Percentiles rank a stretch among this genome's conserved stretches.
Conservation (phyloP, 2,113 vertebrate genomes). For the Psilopogon haemacephalus region DNA sequence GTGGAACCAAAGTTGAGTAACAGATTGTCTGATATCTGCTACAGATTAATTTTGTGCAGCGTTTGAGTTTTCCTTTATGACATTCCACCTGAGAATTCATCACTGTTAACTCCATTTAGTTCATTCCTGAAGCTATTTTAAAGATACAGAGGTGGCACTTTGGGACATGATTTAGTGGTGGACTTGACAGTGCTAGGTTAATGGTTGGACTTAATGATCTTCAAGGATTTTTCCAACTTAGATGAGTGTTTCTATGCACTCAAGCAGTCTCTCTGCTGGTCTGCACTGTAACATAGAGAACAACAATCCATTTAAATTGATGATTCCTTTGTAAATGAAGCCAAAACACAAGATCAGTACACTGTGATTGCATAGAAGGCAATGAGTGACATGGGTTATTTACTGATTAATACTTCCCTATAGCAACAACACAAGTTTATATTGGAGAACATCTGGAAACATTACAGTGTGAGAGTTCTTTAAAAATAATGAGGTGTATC, state of each 20-base stretch:
- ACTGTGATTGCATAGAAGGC: neutral
- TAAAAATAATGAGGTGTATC: constrained; percentile 61
- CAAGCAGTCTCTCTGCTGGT: neutral
- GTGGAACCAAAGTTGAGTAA: neutral
- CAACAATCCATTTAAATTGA: constrained; percentile 2
- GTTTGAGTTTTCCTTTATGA: neutral
- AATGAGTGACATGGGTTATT: constrained; percentile 40
- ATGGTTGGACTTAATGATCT: neutral
- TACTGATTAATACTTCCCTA: constrained; percentile 53
- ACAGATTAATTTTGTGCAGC: neutral
- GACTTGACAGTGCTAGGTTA: neutral
- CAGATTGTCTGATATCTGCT: neutral
- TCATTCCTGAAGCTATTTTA: neutral
- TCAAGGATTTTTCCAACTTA: neutral
- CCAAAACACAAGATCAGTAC: constrained; percentile 52
- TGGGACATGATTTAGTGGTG: neutral
- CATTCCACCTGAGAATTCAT: neutral
- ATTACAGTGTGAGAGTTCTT: constrained; percentile 33
- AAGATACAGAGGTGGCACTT: neutral
- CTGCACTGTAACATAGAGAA: neutral
- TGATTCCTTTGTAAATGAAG: constrained; percentile 31
- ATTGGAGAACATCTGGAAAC: constrained; percentile 64
- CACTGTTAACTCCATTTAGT: neutral
- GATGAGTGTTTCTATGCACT: neutral
- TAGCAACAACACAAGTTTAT: constrained; percentile 18